phyloP scores from a whole-genome alignment of 2,888 invertebrate genomes.

The Patella depressa region DNA sequence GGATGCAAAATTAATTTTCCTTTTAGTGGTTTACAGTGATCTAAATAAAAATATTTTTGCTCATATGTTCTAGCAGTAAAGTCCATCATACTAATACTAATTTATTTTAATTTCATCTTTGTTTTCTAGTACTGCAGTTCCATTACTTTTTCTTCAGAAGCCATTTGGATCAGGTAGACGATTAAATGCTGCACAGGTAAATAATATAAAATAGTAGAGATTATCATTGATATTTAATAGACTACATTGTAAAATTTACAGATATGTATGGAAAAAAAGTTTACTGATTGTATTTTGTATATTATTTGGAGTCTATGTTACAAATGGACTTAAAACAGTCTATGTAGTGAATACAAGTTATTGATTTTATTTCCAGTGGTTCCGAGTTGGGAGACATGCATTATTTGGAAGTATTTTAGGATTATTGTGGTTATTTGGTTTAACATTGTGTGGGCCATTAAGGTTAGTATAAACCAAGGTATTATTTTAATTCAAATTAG shows the following conservation, averaged over 20 bases:
- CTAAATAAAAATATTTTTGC: no score
- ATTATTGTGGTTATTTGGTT: constrained; percentile 74
- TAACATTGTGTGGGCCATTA: constrained; percentile 75
- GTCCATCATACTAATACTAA: background rate
- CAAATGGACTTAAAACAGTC: no score
- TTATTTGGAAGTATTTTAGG: constrained; percentile 70
- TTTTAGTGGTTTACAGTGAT: no score
- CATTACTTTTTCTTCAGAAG: constrained; percentile 73
- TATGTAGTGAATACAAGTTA: background rate
- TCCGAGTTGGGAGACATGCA: constrained; percentile 69
- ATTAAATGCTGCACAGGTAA: constrained; percentile 67
- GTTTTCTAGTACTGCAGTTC: constrained; percentile 67
- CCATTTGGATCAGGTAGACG: constrained; percentile 71
- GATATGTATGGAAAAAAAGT: no score
- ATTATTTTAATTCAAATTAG: no score
- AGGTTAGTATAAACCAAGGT: constrained; percentile 52
- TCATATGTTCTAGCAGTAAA: no score
- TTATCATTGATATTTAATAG: no score
- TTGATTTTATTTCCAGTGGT: constrained; percentile 63
- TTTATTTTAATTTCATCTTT: constrained; percentile 14
- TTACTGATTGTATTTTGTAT: no score
- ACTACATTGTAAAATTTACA: no score
- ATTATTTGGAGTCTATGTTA: no score
- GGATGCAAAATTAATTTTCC: background rate
- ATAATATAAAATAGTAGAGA: background rate